A percentile compares a stretch with the other conserved stretches of the same genome.
These are phyloP conservation scores for Rhadinocentrus ornatus DNA, from an alignment of 2,797 vertebrate species.

Conservation along the genomic window DNA sequence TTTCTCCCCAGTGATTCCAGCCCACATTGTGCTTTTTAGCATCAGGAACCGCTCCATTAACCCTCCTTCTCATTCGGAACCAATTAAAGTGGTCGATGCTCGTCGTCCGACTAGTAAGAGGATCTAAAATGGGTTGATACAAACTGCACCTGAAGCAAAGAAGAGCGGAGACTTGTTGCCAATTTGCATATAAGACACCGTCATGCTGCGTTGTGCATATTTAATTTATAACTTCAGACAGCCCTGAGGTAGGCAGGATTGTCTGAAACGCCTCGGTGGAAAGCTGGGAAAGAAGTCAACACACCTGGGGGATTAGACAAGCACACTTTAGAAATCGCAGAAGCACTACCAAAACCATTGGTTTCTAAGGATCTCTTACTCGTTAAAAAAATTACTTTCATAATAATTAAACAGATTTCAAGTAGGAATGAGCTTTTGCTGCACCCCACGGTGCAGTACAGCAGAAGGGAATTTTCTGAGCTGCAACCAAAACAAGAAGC, in stretches of 20 bases:
- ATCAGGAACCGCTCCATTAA: conserved; percentile 51
- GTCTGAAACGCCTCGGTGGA: conserved; percentile 4
- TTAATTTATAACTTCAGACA: conserved; percentile 17
- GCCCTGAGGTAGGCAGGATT: background rate
- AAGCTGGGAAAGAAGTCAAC: background rate
- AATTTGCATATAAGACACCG: conserved; percentile 26
- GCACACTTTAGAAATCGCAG: too few species aligned
- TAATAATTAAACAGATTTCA: too few species aligned
- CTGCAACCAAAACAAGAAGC: too few species aligned
- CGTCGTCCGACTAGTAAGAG: conserved; percentile 24
- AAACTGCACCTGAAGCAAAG: conserved; percentile 33
- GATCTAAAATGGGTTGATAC: conserved; percentile 28
- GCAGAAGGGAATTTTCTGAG: too few species aligned
- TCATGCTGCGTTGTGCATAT: conserved; percentile 3
- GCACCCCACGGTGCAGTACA: too few species aligned
- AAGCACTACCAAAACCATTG: too few species aligned
- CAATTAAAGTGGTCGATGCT: conserved; percentile 52
- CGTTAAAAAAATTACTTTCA: too few species aligned
- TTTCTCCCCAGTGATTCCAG: conserved; percentile 32
- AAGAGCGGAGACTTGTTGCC: conserved; percentile 9
- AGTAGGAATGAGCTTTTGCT: too few species aligned
- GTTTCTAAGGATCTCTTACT: too few species aligned
- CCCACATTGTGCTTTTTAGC: conserved; percentile 48
- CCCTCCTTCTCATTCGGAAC: conserved; percentile 46
- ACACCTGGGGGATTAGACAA: background rate